These are phyloP conservation scores for Scaptodrosophila lebanonensis DNA, from an alignment of 1,140 invertebrate species.

Conservation along the genomic window DNA sequence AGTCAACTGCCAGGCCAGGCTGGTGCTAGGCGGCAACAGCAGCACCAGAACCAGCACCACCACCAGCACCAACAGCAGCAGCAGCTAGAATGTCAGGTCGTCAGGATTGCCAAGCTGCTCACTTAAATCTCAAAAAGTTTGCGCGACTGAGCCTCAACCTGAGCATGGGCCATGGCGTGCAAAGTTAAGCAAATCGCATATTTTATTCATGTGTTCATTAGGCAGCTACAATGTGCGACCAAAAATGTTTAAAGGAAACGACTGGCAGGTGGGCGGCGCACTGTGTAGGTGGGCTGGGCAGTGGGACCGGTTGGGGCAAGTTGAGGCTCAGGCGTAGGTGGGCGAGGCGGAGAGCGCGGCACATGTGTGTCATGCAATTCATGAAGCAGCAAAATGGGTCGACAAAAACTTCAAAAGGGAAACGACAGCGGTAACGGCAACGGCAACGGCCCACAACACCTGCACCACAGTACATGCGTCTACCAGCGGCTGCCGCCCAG, in stretches of 20 bases:
- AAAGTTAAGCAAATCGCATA: constrained; percentile 75
- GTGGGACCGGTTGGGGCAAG: background rate
- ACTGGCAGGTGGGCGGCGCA: background rate
- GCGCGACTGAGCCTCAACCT: constrained; percentile 9
- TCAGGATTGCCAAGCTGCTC: constrained; percentile 11
- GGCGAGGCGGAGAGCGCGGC: background rate
- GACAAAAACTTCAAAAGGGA: constrained; percentile 66
- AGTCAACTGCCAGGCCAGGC: background rate
- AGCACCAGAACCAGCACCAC: too few species aligned
- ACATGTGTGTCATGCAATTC: constrained; percentile 45
- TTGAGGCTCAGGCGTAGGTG: background rate
- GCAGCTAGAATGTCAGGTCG: constrained; percentile 2
- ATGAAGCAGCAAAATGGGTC: constrained; percentile 70
- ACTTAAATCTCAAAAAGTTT: constrained; percentile 22
- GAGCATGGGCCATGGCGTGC: constrained; percentile 46
- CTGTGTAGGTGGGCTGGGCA: constrained; percentile 11
- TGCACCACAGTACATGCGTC: background rate
- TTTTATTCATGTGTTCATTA: constrained; percentile 76
- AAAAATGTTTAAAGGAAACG: constrained; percentile 72
- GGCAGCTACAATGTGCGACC: constrained; percentile 74
- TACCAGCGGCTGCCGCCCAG: constrained; percentile 39
- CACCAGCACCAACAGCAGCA: too few species aligned
- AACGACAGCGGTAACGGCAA: constrained; percentile 45
- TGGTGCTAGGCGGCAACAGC: too few species aligned
- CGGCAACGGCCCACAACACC: constrained; percentile 20